A percentile compares a stretch with the other conserved stretches of the same genome.
Conservation (phyloP, 2,888 invertebrate species). For the Rotaria socialis region DNA sequence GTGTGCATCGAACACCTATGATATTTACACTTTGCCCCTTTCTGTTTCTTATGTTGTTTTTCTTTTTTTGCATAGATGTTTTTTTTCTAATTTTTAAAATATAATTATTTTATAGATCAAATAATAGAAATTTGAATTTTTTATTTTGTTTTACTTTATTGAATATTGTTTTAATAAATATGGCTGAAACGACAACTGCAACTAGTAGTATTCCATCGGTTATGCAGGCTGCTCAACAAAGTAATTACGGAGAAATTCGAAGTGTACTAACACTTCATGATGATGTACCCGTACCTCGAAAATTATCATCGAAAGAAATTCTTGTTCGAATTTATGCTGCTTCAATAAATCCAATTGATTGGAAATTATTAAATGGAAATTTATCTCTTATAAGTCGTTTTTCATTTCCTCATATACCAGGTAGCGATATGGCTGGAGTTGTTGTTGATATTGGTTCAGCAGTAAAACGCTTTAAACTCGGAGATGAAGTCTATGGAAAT, state of each 20-base stretch:
- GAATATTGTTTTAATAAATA: not conserved
- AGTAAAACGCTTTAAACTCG: constrained; percentile 13
- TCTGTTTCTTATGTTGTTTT: no score
- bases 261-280: not conserved
- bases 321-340: not conserved
- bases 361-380: constrained; percentile 32
- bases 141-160: no score
- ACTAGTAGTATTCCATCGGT: not conserved
- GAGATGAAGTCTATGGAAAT: not conserved
- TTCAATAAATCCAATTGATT: constrained; percentile 15
- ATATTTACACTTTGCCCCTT: no score
- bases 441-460: constrained; percentile 1
- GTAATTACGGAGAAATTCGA: not conserved
- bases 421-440: not conserved
- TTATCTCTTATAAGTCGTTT: not conserved
- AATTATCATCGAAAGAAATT: not conserved
- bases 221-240: constrained; percentile 5
- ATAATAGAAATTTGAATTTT: no score
- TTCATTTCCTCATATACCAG: constrained; percentile 23
- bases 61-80: no score
- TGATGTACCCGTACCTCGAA: not conserved
- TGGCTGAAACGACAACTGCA: not conserved
- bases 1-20: no score
- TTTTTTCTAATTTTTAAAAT: no score
- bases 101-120: no score